A percentile compares a stretch with the other conserved stretches of the same genome.
phyloP scores from a whole-genome alignment of 2,888 invertebrate species.

The Liopterus haemorrhoidalis region DNA sequence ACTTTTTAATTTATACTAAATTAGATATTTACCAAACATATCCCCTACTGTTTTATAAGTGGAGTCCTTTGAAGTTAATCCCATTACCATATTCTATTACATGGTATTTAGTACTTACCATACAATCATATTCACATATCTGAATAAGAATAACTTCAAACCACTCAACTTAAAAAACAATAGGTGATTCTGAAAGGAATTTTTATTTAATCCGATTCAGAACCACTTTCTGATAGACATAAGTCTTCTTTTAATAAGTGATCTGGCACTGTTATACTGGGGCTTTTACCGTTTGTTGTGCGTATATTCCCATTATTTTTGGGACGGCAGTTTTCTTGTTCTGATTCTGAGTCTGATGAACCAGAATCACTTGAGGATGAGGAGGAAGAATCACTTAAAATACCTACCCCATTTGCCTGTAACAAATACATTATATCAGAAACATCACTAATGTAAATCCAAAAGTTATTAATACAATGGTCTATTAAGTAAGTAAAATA shows the following conservation, averaged over 20 bases:
- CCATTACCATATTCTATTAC: too few species aligned
- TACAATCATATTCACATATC: too few species aligned
- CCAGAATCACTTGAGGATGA: constrained; percentile 44
- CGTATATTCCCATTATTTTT: constrained; percentile 10
- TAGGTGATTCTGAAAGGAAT: too few species aligned
- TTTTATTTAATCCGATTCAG: constrained; percentile 61
- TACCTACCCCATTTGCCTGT: constrained; percentile 16
- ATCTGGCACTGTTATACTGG: constrained; percentile 47
- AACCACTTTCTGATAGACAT: constrained; percentile 79
- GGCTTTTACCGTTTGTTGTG: constrained; percentile 17
- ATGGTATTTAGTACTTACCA: too few species aligned
- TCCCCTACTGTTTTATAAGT: too few species aligned
- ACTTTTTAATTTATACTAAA: too few species aligned
- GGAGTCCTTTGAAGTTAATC: too few species aligned
- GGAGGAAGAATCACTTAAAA: constrained; percentile 26
- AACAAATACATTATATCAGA: neutral
- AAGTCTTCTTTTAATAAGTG: constrained; percentile 76
- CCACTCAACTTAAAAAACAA: too few species aligned
- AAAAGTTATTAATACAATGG: neutral
- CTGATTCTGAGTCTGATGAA: constrained; percentile 40
- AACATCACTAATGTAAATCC: neutral
- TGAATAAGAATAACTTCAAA: too few species aligned
- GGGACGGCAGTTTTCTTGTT: constrained; percentile 25
- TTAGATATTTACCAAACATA: too few species aligned
- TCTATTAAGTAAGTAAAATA: neutral